Conservation (phyloP, 2,113 vertebrate species). For the Scatophagus argus region DNA sequence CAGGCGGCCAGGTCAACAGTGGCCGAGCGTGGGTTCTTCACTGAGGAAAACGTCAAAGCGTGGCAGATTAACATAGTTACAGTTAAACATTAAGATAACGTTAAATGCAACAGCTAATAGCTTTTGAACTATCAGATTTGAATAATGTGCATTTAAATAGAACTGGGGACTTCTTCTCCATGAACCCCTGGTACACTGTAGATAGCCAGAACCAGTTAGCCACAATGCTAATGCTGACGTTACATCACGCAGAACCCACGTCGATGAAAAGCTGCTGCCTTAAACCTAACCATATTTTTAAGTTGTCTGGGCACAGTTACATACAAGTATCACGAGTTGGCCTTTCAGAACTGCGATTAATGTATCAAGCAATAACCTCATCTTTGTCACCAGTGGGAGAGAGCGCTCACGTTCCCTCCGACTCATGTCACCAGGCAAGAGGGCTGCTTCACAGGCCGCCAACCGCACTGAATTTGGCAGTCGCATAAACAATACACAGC, state of each 20-base stretch:
- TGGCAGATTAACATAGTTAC: background rate
- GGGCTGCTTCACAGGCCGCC: slow-evolving; percentile 75
- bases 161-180: background rate
- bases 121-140: background rate
- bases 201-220: slow-evolving; percentile 49
- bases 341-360: rapidly evolving
- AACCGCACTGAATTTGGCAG: slow-evolving; percentile 43
- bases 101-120: background rate
- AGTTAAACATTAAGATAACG: background rate
- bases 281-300: too few relatives aligned
- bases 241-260: slow-evolving; percentile 50
- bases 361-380: background rate
- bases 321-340: rapidly evolving
- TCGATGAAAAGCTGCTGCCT: slow-evolving; percentile 5
- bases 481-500: slow-evolving; percentile 71
- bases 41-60: background rate
- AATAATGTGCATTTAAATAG: too few relatives aligned
- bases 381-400: rapidly evolving
- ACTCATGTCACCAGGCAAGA: slow-evolving; percentile 48
- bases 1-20: background rate
- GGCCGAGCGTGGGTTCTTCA: background rate
- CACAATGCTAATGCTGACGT: slow-evolving; percentile 71
- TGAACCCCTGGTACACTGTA: background rate
- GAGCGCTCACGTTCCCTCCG: background rate
- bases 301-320: rapidly evolving